Base-by-base conservation (phyloP, 2,113 vertebrate genomes). In the Stictonetta naevosa region DNA sequence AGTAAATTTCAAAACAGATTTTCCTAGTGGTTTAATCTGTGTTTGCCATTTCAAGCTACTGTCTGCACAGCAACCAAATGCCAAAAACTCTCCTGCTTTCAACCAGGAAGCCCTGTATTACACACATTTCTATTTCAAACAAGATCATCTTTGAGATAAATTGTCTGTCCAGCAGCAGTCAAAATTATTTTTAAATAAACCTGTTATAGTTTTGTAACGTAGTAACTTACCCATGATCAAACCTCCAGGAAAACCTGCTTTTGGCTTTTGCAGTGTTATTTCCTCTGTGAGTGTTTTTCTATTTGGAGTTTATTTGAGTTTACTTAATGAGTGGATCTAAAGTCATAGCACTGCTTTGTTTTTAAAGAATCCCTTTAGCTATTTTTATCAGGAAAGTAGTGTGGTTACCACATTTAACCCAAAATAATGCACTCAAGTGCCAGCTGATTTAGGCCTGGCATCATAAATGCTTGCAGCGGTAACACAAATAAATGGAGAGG, bases 71-170 rank as follows among this genome's bases (percentile, higher is more conserved):
- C 63, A 90, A 86, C 4, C 46, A 71, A 90, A 80, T 53, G 55
- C 79, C 80, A 63, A 66, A 94, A 95, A 86, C 83, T 81, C 52
- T 77, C 21, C 50, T 22, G 71, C 74, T 79, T 19, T 56, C 63
- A 46, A 21, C 17, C 86, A 96, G 84, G 74, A 69, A 73, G 40
- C 48, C 52, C 40, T 40, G 23, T 40, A 83, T 96, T 91, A 88
- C 69, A 85, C 86, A 75, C 76, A 94, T 95, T 92, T 90, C 25
- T 80, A 3, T 74, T 81, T 60, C 72, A 86, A 93, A 69, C 64
- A 78, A 91, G 96, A 91, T 93, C 93, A 94, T 83, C 67, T 93
- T 93, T 85, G 69, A 96, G 95, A 97, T 90, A 96, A 96, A 88
- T 75, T 83, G 73, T 85, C 90, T 93, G 80, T 86, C 56, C 73